Evolutionary conservation across 2,888 invertebrate genomes (phyloP).

Genomic region (Andrena minutula): DNA sequence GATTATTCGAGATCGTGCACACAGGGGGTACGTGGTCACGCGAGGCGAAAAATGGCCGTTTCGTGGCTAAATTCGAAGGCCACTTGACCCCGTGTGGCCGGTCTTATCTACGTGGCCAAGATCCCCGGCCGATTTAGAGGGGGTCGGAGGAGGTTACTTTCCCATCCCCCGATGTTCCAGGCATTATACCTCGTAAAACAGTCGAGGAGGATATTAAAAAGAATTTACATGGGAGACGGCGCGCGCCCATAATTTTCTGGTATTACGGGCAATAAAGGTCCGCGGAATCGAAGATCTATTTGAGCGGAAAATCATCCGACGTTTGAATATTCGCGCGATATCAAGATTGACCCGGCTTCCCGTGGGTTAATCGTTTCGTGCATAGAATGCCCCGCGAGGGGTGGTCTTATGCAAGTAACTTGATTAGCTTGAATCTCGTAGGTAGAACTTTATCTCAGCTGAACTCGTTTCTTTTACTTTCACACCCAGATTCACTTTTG

Average conservation of each 20-base stretch:
- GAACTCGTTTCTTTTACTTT: too few relatives aligned
- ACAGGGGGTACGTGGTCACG: slow-evolving; percentile 44
- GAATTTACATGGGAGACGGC: slow-evolving; percentile 39
- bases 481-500: too few relatives aligned
- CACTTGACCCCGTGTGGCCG: slow-evolving; percentile 28
- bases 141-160: slow-evolving; percentile 28
- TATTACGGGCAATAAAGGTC: slow-evolving; percentile 31
- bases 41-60: slow-evolving; percentile 31
- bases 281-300: slow-evolving; percentile 1
- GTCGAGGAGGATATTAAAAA: slow-evolving; percentile 26
- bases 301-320: slow-evolving; percentile 11
- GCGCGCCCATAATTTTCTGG: slow-evolving; percentile 13
- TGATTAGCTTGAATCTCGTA: too few relatives aligned
- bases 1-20: slow-evolving; percentile 13
- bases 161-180: slow-evolving; percentile 9
- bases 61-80: slow-evolving; percentile 32
- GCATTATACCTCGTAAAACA: slow-evolving; percentile 40
- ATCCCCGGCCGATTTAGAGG: slow-evolving; percentile 46
- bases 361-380: background rate
- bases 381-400: background rate
- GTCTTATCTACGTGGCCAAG: slow-evolving; percentile 54
- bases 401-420: background rate
- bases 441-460: background rate
- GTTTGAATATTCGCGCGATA: background rate
- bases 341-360: slow-evolving; percentile 7